phyloP scores from a whole-genome alignment of 2,797 vertebrate species.

The Xerus rutilus region DNA sequence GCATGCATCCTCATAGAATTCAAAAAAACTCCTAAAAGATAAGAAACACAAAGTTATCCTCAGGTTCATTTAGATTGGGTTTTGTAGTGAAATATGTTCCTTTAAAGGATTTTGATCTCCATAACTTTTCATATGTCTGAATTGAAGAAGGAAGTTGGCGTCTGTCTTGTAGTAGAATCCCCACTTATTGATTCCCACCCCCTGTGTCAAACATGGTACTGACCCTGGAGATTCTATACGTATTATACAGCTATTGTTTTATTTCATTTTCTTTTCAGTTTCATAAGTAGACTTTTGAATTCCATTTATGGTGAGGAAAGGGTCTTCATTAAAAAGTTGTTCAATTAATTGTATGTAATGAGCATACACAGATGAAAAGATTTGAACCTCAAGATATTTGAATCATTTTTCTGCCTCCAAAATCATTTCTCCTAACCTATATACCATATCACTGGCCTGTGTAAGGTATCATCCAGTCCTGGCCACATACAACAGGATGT shows the following conservation, averaged over 20 bases:
- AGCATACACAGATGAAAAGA: neutral
- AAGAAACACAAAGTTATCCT: neutral
- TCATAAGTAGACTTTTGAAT: neutral
- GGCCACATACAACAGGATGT: neutral
- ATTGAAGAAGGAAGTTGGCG: neutral
- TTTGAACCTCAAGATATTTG: neutral
- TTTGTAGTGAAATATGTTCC: neutral
- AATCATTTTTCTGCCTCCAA: neutral
- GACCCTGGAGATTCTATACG: neutral
- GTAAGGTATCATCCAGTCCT: neutral
- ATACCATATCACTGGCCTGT: neutral
- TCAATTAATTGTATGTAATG: neutral
- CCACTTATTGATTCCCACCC: neutral
- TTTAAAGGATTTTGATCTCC: neutral
- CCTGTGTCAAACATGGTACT: neutral
- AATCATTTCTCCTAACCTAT: neutral
- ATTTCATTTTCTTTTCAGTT: neutral
- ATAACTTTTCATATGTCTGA: neutral
- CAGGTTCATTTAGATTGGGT: neutral
- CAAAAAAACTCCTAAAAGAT: neutral
- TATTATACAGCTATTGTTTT: neutral
- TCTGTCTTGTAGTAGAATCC: neutral
- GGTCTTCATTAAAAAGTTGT: neutral
- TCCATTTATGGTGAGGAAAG: neutral
- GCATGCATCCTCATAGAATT: neutral